phyloP scores from a whole-genome alignment of 2,888 invertebrate species.

The Platycnemis pennipes region DNA sequence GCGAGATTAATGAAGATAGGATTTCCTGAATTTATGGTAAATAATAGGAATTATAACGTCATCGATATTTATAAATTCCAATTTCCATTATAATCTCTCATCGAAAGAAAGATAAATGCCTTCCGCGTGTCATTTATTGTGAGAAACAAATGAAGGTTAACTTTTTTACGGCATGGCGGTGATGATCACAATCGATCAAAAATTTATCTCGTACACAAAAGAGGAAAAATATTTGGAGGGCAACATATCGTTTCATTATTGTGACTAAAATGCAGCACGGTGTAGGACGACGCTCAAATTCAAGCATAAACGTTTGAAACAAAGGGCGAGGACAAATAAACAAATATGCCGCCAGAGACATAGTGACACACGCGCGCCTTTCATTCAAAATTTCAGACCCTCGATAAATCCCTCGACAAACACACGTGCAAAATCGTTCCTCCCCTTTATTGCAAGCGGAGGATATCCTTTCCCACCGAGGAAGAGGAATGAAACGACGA shows the following conservation, averaged over 20 bases:
- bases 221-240: neutral
- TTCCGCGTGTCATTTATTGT: neutral
- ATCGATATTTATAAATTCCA: neutral
- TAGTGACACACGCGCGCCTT: neutral
- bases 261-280: neutral
- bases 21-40: neutral
- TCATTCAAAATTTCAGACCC: constrained; percentile 3
- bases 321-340: neutral
- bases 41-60: neutral
- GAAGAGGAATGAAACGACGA: neutral
- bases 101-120: neutral
- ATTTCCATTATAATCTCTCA: neutral
- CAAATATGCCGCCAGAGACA: neutral
- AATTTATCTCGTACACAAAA: neutral
- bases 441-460: neutral
- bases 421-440: neutral
- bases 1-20: too few species aligned
- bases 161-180: neutral
- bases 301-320: neutral
- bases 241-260: constrained; percentile 4
- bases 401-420: neutral
- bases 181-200: neutral
- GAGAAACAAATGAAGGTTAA: neutral
- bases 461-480: constrained; percentile 34
- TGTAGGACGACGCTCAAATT: neutral